phyloP scores from a whole-genome alignment of 2,797 vertebrate species.

The Betta splendens region DNA sequence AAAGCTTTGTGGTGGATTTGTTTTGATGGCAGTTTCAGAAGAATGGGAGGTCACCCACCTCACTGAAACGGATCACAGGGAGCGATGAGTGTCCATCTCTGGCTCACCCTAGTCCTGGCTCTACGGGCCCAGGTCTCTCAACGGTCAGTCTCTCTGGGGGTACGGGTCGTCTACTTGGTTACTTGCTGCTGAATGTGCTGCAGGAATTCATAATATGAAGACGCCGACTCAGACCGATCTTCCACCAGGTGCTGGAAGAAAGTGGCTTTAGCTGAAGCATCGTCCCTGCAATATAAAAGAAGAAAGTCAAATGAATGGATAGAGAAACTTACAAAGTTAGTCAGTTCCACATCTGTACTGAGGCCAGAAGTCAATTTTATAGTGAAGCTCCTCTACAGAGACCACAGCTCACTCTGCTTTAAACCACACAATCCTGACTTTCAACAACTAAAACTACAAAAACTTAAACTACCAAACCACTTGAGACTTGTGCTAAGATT shows the following conservation, averaged over 20 bases:
- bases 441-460: no score
- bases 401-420: no score
- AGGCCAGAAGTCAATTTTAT: no score
- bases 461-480: no score
- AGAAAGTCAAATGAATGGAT: no score
- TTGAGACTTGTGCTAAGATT: no score
- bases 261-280: slow-evolving; percentile 83
- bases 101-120: slow-evolving; percentile 45
- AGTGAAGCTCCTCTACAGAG: no score
- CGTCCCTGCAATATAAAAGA: slow-evolving; percentile 83
- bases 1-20: slow-evolving; percentile 12
- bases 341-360: no score
- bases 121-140: slow-evolving; percentile 22
- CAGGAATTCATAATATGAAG: slow-evolving; percentile 96
- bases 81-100: slow-evolving; percentile 17
- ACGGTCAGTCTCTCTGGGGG: not conserved
- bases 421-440: no score
- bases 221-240: slow-evolving; percentile 90
- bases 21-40: slow-evolving; percentile 20
- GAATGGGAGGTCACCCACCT: slow-evolving; percentile 20
- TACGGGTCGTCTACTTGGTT: slow-evolving; percentile 84
- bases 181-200: slow-evolving; percentile 93
- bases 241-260: slow-evolving; percentile 95
- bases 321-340: no score
- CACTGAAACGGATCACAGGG: slow-evolving; percentile 38